Evolutionary conservation across 2,797 vertebrate species (phyloP).

Genomic region (Epinephelus coioides): DNA sequence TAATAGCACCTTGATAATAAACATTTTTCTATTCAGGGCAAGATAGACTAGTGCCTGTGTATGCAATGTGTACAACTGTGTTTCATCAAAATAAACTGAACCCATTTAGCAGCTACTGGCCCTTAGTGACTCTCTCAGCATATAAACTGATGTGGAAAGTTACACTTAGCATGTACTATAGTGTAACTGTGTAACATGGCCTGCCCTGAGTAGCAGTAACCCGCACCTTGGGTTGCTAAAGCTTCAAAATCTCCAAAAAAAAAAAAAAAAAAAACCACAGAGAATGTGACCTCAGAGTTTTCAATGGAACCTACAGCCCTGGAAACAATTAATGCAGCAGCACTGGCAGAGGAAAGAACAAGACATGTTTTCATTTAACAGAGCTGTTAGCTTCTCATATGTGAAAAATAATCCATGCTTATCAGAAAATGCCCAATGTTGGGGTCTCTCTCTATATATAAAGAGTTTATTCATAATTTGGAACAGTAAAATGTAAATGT

Average conservation of each 20-base stretch:
- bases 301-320: conserved; percentile 29
- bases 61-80: no score
- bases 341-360: conserved; percentile 24
- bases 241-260: background rate
- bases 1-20: background rate
- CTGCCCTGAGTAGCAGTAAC: background rate
- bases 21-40: background rate
- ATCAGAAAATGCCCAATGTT: background rate
- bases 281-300: conserved; percentile 34
- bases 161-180: background rate
- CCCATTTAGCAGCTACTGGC: background rate
- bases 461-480: background rate
- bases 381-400: conserved; percentile 11
- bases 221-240: background rate
- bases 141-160: background rate
- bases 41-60: background rate
- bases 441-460: background rate
- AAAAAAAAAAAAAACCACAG: background rate
- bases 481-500: background rate
- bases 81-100: no score
- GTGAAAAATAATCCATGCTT: background rate
- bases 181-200: background rate
- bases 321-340: conserved; percentile 54
- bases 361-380: conserved; percentile 22
- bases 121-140: background rate